A percentile compares a stretch with the other conserved stretches of the same genome.
These are phyloP conservation scores for Sturnira hondurensis DNA, from an alignment of 2,113 vertebrate genomes.

Conservation along the genomic window DNA sequence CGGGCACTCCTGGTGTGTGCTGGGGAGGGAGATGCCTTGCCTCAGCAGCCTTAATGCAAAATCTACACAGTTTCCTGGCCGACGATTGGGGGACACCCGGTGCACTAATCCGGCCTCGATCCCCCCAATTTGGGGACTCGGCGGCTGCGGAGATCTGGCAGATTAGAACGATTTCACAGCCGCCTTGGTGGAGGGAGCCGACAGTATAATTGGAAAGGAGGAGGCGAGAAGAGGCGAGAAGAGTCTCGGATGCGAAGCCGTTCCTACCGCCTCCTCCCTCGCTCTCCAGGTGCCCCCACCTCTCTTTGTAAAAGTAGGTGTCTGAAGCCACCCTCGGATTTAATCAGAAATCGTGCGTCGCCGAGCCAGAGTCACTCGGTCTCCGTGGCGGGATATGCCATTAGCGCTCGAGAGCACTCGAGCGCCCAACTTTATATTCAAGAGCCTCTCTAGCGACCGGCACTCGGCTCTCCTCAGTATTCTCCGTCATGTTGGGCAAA, in stretches of 20 bases:
- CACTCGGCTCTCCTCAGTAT: slow-evolving; percentile 94
- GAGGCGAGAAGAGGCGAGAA: slow-evolving; percentile 48
- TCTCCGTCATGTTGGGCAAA: slow-evolving; percentile 99
- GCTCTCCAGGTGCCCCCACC: background rate
- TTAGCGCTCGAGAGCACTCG: slow-evolving; percentile 84
- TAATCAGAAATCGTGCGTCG: slow-evolving; percentile 83
- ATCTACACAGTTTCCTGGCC: slow-evolving; percentile 58
- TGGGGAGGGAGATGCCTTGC: background rate
- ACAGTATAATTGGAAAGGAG: slow-evolving; percentile 74
- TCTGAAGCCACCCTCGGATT: slow-evolving; percentile 79
- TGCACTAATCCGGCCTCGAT: slow-evolving; percentile 67
- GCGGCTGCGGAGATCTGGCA: slow-evolving; percentile 68
- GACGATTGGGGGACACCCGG: slow-evolving; percentile 39
- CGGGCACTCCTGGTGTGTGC: no score
- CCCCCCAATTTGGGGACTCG: slow-evolving; percentile 73
- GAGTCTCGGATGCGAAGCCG: background rate
- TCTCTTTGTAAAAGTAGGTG: slow-evolving; percentile 74
- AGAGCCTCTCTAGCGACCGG: slow-evolving; percentile 88
- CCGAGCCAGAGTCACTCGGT: slow-evolving; percentile 82
- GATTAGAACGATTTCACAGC: slow-evolving; percentile 84
- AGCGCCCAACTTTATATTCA: slow-evolving; percentile 89
- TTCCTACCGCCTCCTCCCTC: slow-evolving; percentile 36
- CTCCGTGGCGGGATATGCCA: slow-evolving; percentile 82
- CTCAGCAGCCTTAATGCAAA: background rate
- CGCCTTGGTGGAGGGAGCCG: slow-evolving; percentile 65